Evolutionary conservation across 2,797 vertebrate species (phyloP), one percentile per base, ranked within the genome.

Genomic region (Bovichtus variegatus): DNA sequence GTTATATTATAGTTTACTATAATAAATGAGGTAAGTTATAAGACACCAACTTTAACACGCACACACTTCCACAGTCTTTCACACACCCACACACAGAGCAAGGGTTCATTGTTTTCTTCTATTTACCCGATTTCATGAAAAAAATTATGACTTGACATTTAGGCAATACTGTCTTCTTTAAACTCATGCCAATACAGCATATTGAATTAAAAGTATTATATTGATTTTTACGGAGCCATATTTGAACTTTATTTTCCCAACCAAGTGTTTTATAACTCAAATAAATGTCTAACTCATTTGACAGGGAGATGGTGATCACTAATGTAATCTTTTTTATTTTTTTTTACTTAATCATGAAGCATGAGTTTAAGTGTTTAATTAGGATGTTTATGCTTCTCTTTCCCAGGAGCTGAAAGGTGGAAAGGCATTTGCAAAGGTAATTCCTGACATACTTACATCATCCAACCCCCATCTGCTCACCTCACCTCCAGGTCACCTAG

Each of bases 361-460:
- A 1, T 46, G 16, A 11, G 8, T 25, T 46, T 0, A 21, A 1
- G 72, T 6, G 49, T 27, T 43, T 21, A n/a, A 73, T 78, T 60
- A 55, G 53, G 41, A 41, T 23, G 1, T 63, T 38, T 61, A 0
- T 83, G 25, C 15, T 74, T 77, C 34, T 80, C 78, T 91, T 78
- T 89, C 78, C 41, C 91, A 99, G 98, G 98, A 99, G 93, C 93
- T 99, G 87, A 99, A 99, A 93, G 98, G 98, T 58, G 98, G 98
- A 74, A 99, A 98, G 88, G 91, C 98, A 1, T 99, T 96, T 77
- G 97, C 97, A 89, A 99, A 99, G 98, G 98, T 99, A 96, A 95
- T n/a, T 25, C 4, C 31, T 63, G 50, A n/a, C 46, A 70, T 5
- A 8, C 38, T 62, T 58, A 6, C 5, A 9, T 36, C 57, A 7